A percentile compares a stretch with the other conserved stretches of the same genome.
phyloP scores from a whole-genome alignment of 2,113 vertebrate species.

The Ranitomeya variabilis region DNA sequence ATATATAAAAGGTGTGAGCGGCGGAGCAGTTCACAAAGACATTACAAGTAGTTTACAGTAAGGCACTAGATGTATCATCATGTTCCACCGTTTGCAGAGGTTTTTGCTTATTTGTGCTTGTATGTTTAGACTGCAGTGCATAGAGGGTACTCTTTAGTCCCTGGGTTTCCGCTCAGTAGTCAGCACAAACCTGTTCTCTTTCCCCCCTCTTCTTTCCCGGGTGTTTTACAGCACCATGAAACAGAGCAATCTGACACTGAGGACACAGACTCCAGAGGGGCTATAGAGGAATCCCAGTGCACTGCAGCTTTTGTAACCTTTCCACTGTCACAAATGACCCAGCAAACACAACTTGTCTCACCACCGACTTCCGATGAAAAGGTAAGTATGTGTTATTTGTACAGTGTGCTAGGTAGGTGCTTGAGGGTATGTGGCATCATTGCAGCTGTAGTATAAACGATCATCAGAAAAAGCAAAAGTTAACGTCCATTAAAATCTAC shows the following conservation, averaged over 20 bases:
- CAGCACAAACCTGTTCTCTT: conserved; percentile 53
- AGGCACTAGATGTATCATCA: background rate
- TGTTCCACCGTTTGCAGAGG: background rate
- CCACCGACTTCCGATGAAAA: conserved; percentile 41
- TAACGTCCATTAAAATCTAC: background rate
- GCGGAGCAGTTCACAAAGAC: background rate
- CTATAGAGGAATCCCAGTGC: conserved; percentile 52
- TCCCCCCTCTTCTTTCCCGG: conserved; percentile 50
- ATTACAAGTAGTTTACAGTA: background rate
- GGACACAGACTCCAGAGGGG: conserved; percentile 47
- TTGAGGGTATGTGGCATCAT: conserved; percentile 11
- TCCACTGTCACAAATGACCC: conserved; percentile 53
- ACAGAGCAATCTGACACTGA: conserved; percentile 39
- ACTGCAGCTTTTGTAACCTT: conserved; percentile 52
- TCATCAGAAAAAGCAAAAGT: background rate
- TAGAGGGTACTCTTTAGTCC: conserved; percentile 41
- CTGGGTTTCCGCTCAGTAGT: conserved; percentile 50
- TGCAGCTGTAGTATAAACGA: background rate
- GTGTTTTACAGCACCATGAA: conserved; percentile 47
- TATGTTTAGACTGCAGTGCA: conserved; percentile 45
- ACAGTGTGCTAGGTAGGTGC: conserved; percentile 20
- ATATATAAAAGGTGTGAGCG: background rate
- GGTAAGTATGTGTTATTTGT: conserved; percentile 37
- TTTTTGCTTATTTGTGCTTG: conserved; percentile 2
- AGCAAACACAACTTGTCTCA: conserved; percentile 40